Conservation (phyloP, 2,888 invertebrate species). For the Cosmorhoe ocellata region DNA sequence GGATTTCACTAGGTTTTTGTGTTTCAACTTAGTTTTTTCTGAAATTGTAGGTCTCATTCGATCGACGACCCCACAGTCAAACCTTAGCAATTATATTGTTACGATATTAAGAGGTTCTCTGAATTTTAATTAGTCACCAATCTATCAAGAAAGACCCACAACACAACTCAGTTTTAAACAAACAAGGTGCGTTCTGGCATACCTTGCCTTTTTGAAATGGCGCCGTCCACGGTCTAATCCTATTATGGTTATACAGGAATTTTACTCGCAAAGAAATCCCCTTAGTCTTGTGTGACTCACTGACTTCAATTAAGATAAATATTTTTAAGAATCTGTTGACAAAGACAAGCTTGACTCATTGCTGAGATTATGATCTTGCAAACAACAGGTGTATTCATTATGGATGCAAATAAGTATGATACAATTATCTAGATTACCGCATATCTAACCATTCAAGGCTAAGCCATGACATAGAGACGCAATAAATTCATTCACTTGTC, state of each 20-base stretch:
- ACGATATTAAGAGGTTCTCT: too few species aligned
- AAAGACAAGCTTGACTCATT: conserved; percentile 64
- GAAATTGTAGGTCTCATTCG: too few species aligned
- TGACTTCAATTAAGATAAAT: conserved; percentile 54
- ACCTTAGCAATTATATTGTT: too few species aligned
- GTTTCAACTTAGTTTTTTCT: too few species aligned
- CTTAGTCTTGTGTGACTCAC: conserved; percentile 66
- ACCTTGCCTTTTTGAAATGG: conserved; percentile 61
- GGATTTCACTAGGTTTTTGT: too few species aligned
- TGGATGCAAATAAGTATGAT: conserved; percentile 60
- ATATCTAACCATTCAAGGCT: conserved; percentile 33
- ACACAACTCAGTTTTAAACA: conserved; percentile 18
- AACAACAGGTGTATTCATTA: conserved; percentile 61
- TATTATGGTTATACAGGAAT: conserved; percentile 66
- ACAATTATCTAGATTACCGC: conserved; percentile 56
- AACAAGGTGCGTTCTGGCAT: conserved; percentile 67
- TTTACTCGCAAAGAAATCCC: conserved; percentile 62
- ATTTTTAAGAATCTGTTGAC: conserved; percentile 53
- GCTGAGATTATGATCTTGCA: conserved; percentile 54
- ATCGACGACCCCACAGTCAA: too few species aligned
- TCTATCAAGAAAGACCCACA: too few species aligned
- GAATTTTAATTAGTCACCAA: too few species aligned
- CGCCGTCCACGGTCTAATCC: conserved; percentile 58
- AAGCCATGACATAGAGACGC: conserved; percentile 24
- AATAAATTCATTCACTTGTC: conserved; percentile 35